phyloP scores from a whole-genome alignment of 2,113 vertebrate genomes.

The Nematolebias whitei region DNA sequence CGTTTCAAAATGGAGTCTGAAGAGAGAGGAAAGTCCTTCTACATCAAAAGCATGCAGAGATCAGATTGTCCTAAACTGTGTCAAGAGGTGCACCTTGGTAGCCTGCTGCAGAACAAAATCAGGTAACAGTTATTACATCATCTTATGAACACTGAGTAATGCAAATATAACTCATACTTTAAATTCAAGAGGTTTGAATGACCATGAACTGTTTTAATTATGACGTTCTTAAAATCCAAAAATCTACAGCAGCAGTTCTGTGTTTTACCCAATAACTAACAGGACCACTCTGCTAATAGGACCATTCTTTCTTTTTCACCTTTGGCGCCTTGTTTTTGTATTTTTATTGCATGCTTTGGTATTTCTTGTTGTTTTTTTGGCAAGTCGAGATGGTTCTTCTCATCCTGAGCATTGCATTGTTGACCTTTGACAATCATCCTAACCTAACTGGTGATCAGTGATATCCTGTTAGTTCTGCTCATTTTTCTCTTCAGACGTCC shows the following conservation, averaged over 20 bases:
- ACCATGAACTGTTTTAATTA: neutral
- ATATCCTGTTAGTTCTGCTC: no score
- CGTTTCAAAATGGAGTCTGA: slow-evolving; percentile 47
- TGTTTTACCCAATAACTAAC: no score
- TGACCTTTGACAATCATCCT: no score
- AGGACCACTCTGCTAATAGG: no score
- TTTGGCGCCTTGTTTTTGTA: no score
- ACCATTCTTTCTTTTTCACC: no score
- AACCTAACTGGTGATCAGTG: no score
- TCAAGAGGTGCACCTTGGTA: slow-evolving; percentile 15
- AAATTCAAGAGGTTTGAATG: neutral
- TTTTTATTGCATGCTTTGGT: no score
- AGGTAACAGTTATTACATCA: neutral
- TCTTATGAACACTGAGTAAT: slow-evolving; percentile 12
- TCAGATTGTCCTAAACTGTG: slow-evolving; percentile 33
- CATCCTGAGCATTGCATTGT: no score
- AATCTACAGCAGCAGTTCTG: neutral
- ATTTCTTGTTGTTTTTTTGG: no score
- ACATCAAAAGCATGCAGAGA: slow-evolving; percentile 43
- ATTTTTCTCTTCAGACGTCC: no score
- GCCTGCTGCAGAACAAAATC: slow-evolving; percentile 18
- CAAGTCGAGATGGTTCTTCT: no score
- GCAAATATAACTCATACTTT: neutral
- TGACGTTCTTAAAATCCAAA: neutral
- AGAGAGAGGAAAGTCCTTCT: slow-evolving; percentile 57